A percentile compares a stretch with the other conserved stretches of the same genome.
These are phyloP conservation scores for Corbicula japonica DNA, from an alignment of 2,888 invertebrate species.

Conservation along the genomic window DNA sequence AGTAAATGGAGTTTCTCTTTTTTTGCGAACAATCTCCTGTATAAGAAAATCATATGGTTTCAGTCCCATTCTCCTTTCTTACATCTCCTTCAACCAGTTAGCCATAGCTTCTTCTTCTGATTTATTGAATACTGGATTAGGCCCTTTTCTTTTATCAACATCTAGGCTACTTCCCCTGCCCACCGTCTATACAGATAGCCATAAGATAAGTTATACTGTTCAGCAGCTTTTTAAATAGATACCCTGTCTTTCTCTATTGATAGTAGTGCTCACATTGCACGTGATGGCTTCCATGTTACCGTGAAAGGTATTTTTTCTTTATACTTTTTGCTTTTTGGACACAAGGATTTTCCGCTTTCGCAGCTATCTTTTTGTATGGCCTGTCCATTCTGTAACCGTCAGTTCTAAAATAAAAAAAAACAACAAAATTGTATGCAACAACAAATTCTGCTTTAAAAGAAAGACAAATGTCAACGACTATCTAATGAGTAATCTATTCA, in stretches of 20 bases:
- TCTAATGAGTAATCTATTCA: too few relatives aligned
- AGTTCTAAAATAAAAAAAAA: too few relatives aligned
- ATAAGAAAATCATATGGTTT: constrained; percentile 37
- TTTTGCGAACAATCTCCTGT: constrained; percentile 28
- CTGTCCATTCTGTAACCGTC: too few relatives aligned
- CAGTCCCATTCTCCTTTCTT: constrained; percentile 47
- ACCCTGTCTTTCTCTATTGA: background rate
- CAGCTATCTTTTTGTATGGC: too few relatives aligned
- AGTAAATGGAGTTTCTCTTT: constrained; percentile 42
- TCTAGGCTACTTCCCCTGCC: constrained; percentile 19
- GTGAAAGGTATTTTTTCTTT: background rate
- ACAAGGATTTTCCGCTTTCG: too few relatives aligned
- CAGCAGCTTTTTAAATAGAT: constrained; percentile 10
- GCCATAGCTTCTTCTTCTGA: constrained; percentile 45
- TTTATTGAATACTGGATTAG: constrained; percentile 26
- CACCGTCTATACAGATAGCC: constrained; percentile 17
- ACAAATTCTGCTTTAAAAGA: too few relatives aligned
- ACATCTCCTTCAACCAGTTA: constrained; percentile 36
- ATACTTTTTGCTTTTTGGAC: background rate
- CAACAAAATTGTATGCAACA: too few relatives aligned
- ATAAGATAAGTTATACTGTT: constrained; percentile 5
- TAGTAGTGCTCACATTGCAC: constrained; percentile 1
- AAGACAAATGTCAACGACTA: too few relatives aligned
- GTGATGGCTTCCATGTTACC: background rate
- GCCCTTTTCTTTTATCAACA: constrained; percentile 24